Evolutionary conservation across 1,140 invertebrate genomes (phyloP).

Genomic region (Caerostris darwini): DNA sequence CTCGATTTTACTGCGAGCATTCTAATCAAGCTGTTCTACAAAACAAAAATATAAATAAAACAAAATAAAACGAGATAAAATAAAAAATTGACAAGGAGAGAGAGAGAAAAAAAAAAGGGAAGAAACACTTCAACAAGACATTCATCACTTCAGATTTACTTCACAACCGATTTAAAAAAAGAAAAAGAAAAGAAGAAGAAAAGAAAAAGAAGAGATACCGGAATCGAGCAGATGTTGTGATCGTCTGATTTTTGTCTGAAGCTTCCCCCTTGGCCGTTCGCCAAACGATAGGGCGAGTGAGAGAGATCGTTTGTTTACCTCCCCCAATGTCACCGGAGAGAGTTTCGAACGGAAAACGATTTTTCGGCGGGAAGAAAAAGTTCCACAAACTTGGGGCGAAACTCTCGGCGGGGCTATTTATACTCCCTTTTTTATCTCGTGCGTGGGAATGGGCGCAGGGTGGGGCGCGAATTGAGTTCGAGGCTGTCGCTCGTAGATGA

Average conservation of each 20-base stretch:
- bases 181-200: neutral
- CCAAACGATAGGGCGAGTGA: neutral
- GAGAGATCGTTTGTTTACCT: slow-evolving; percentile 18
- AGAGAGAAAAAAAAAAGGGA: no score
- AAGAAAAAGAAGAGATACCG: neutral
- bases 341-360: slow-evolving; percentile 14
- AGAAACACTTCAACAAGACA: neutral
- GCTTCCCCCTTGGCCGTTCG: neutral
- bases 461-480: neutral
- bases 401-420: neutral
- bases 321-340: neutral
- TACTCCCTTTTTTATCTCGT: neutral
- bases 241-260: neutral
- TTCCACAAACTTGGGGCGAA: neutral
- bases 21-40: neutral
- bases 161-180: neutral
- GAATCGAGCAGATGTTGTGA: neutral
- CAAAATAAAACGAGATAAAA: no score
- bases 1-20: neutral
- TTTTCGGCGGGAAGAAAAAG: neutral
- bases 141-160: neutral
- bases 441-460: neutral
- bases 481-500: neutral
- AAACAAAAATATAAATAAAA: neutral
- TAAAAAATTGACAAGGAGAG: no score